phyloP scores from a whole-genome alignment of 1,140 invertebrate species.

The Saxidomus purpurata region DNA sequence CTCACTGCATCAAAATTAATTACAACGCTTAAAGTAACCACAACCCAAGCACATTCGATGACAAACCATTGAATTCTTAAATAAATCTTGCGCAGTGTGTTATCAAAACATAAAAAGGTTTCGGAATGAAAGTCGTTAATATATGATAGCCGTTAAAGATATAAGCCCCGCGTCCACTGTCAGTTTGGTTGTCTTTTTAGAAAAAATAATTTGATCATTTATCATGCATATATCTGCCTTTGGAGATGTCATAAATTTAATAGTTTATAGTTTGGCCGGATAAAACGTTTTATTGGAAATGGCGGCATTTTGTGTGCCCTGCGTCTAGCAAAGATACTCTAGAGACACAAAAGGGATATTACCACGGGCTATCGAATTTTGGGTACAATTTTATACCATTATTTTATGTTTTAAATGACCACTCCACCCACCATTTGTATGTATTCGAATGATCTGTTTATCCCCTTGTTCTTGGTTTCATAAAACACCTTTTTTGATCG shows the following conservation, averaged over 20 bases:
- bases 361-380: not conserved
- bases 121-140: constrained; percentile 22
- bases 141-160: constrained; percentile 15
- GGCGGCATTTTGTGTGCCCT: constrained; percentile 13
- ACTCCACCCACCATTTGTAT: constrained; percentile 47
- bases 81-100: constrained; percentile 5
- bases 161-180: not conserved
- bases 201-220: constrained; percentile 35
- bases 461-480: constrained; percentile 46
- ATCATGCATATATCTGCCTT: constrained; percentile 2
- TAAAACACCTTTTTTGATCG: constrained; percentile 59
- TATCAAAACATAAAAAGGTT: not conserved
- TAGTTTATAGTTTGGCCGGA: constrained; percentile 5
- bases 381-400: constrained; percentile 19
- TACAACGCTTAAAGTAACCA: not conserved
- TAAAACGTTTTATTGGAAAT: constrained; percentile 6
- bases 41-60: not conserved
- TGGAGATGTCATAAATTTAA: constrained; percentile 50
- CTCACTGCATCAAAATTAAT: constrained; percentile 24
- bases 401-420: constrained; percentile 56
- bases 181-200: constrained; percentile 2
- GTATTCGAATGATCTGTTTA: constrained; percentile 35
- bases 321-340: not conserved
- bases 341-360: constrained; percentile 15
- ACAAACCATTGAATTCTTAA: constrained; percentile 13